These are phyloP conservation scores for Amaurobius ferox DNA, from an alignment of 2,888 invertebrate genomes.

Conservation along the genomic window DNA sequence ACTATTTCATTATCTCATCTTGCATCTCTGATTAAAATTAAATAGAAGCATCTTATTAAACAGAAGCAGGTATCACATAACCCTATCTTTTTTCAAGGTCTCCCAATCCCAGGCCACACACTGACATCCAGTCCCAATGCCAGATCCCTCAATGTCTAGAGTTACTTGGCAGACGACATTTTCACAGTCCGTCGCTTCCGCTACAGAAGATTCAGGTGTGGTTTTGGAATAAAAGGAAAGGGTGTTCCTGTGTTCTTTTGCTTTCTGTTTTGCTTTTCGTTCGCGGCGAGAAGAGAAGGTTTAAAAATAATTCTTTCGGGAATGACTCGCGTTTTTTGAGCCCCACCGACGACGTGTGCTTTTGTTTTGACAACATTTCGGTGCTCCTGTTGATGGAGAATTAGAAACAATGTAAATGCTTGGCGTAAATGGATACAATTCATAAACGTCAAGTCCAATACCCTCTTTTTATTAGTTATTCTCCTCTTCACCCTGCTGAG, in stretches of 20 bases:
- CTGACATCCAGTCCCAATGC: constrained; percentile 9
- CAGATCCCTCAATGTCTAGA: constrained; percentile 39
- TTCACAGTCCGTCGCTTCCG: constrained; percentile 38
- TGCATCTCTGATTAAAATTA: too few species aligned
- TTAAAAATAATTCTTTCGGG: not conserved
- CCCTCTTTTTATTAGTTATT: too few species aligned
- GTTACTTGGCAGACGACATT: constrained; percentile 45
- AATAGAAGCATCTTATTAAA: too few species aligned
- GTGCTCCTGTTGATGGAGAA: not conserved
- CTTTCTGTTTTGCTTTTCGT: not conserved
- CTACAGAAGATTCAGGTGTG: not conserved
- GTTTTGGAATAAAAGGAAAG: not conserved
- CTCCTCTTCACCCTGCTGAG: too few species aligned
- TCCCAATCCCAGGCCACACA: not conserved
- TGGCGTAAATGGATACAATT: not conserved
- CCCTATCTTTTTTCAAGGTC: too few species aligned
- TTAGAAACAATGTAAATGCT: not conserved
- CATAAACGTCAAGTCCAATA: not conserved
- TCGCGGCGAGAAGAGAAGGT: not conserved
- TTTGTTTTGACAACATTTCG: constrained; percentile 11
- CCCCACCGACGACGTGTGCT: not conserved
- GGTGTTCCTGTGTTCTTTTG: not conserved
- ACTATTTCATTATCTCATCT: too few species aligned
- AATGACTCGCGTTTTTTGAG: not conserved
- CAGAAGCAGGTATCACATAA: not conserved